phyloP scores from a whole-genome alignment of 2,797 vertebrate species.

The Smutsia gigantea region DNA sequence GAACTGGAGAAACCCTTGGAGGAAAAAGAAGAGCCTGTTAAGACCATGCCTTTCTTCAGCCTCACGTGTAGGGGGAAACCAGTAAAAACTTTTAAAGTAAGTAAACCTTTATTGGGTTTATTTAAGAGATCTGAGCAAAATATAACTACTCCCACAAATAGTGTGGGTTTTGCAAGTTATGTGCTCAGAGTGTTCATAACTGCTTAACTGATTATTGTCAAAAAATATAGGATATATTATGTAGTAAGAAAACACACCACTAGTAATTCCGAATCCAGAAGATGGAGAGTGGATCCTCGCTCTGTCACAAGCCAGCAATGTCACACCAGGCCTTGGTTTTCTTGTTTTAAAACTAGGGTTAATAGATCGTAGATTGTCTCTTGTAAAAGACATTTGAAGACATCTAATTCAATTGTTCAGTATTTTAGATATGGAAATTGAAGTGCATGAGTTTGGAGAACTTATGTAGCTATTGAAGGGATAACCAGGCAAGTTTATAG shows the following conservation, averaged over 20 bases:
- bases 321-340: background rate
- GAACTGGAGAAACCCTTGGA: fast-evolving
- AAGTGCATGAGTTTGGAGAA: background rate
- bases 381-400: background rate
- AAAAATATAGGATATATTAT: background rate
- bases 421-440: background rate
- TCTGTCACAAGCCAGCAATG: background rate
- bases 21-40: background rate
- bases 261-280: background rate
- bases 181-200: background rate
- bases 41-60: background rate
- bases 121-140: slow-evolving; percentile 15
- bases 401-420: background rate
- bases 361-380: background rate
- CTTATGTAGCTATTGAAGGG: background rate
- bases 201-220: background rate
- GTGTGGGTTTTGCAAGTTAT: background rate
- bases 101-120: background rate
- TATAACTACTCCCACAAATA: background rate
- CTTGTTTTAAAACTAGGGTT: background rate
- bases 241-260: background rate
- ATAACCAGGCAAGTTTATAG: background rate
- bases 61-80: fast-evolving
- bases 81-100: background rate
- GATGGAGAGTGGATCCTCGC: background rate